Percentiles rank a stretch among this genome's conserved stretches.
Conservation (phyloP, 2,113 vertebrate genomes). For the Cyrtonyx montezumae region DNA sequence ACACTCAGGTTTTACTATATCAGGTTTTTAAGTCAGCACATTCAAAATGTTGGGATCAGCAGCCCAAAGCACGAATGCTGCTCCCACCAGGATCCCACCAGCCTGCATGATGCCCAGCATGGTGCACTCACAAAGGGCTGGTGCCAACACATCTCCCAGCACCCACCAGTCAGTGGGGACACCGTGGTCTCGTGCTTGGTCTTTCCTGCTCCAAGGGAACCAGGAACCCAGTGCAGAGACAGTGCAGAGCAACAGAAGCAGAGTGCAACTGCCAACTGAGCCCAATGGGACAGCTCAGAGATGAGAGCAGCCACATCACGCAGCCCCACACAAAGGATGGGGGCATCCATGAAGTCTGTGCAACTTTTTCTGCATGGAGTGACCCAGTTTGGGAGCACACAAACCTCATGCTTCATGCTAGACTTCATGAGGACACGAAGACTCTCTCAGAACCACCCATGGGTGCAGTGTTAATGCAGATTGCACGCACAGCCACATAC, state of each 20-base stretch:
- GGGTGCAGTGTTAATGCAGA: background rate
- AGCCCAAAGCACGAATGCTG: background rate
- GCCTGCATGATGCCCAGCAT: fast-evolving
- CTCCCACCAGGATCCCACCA: no score
- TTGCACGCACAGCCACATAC: background rate
- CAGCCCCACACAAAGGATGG: background rate
- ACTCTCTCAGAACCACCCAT: background rate
- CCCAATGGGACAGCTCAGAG: fast-evolving
- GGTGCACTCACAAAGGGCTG: no score
- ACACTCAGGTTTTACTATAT: background rate
- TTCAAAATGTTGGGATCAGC: background rate
- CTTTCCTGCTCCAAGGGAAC: background rate
- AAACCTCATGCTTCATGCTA: background rate
- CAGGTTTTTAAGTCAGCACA: background rate
- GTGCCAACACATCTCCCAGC: background rate
- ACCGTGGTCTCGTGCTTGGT: fast-evolving
- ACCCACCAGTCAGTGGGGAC: fast-evolving
- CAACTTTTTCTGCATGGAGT: fast-evolving
- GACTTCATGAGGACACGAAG: background rate
- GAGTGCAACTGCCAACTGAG: background rate
- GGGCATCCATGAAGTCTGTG: fast-evolving
- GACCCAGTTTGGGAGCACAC: background rate
- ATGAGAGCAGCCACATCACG: fast-evolving
- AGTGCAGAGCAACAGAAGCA: background rate
- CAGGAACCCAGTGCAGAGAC: background rate